Conservation (phyloP, 2,113 vertebrate genomes). For the Pedetes capensis region DNA sequence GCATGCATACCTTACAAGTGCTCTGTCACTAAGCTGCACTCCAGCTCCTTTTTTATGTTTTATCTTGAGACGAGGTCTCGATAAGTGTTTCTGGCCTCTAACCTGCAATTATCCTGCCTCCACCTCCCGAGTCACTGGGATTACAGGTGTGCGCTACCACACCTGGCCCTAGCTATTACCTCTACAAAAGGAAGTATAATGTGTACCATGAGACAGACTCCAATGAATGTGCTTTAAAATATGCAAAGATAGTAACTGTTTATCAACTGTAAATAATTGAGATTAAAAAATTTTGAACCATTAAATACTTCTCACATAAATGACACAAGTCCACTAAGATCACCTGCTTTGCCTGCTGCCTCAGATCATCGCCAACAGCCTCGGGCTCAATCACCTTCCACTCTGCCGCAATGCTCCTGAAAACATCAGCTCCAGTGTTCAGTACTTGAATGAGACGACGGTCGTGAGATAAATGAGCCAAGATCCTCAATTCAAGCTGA, state of each 20-base stretch:
- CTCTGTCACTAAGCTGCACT: too few relatives aligned
- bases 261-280: neutral
- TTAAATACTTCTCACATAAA: neutral
- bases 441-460: slow-evolving; percentile 90
- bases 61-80: too few relatives aligned
- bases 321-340: neutral
- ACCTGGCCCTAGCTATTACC: too few relatives aligned
- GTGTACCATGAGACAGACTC: neutral
- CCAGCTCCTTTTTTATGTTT: too few relatives aligned
- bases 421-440: slow-evolving; percentile 92
- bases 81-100: too few relatives aligned
- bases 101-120: too few relatives aligned
- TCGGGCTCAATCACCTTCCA: slow-evolving; percentile 92
- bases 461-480: slow-evolving; percentile 94
- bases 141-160: too few relatives aligned
- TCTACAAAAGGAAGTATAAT: neutral
- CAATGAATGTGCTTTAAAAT: neutral
- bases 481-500: slow-evolving; percentile 94
- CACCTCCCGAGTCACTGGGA: too few relatives aligned
- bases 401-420: slow-evolving; percentile 94
- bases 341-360: slow-evolving; percentile 98
- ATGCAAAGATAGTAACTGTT: neutral
- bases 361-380: slow-evolving; percentile 87
- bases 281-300: neutral
- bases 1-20: too few relatives aligned